A percentile compares a stretch with the other conserved stretches of the same genome.
phyloP scores from a whole-genome alignment of 2,888 invertebrate species.

The Carpatolechia fugitivella region DNA sequence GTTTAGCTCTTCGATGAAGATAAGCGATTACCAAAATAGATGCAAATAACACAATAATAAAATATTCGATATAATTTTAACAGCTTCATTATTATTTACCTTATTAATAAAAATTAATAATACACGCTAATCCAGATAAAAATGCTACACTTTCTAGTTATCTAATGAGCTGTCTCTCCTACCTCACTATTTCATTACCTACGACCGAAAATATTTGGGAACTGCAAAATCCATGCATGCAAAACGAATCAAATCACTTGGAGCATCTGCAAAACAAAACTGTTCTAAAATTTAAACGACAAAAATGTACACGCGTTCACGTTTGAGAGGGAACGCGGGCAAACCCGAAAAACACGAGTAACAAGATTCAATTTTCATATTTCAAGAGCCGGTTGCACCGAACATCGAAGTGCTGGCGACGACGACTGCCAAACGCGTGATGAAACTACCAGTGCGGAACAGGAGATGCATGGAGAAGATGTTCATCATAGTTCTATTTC shows the following conservation, averaged over 20 bases:
- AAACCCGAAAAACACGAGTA: conserved; percentile 35
- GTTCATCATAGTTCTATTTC: not conserved
- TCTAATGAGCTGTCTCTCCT: too few relatives aligned
- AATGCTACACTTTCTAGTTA: too few relatives aligned
- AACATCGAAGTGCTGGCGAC: conserved; percentile 48
- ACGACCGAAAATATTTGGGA: too few relatives aligned
- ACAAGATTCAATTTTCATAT: conserved; percentile 69
- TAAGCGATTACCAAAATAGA: too few relatives aligned
- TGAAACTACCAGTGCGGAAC: conserved; percentile 43
- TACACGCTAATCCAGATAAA: too few relatives aligned
- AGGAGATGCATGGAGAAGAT: conserved; percentile 29
- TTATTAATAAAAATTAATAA: too few relatives aligned
- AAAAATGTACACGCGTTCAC: not conserved
- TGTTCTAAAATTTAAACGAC: not conserved
- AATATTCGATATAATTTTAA: too few relatives aligned
- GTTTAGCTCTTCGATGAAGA: too few relatives aligned
- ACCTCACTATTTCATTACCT: too few relatives aligned
- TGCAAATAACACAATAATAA: too few relatives aligned
- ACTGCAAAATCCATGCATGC: too few relatives aligned
- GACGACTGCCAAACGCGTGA: conserved; percentile 61
- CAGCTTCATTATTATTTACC: too few relatives aligned
- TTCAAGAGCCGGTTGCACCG: conserved; percentile 53
- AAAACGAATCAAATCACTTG: not conserved
- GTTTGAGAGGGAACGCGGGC: conserved; percentile 4
- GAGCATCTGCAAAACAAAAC: not conserved